Conservation (phyloP, 2,797 vertebrate genomes). For the Oreortyx pictus region DNA sequence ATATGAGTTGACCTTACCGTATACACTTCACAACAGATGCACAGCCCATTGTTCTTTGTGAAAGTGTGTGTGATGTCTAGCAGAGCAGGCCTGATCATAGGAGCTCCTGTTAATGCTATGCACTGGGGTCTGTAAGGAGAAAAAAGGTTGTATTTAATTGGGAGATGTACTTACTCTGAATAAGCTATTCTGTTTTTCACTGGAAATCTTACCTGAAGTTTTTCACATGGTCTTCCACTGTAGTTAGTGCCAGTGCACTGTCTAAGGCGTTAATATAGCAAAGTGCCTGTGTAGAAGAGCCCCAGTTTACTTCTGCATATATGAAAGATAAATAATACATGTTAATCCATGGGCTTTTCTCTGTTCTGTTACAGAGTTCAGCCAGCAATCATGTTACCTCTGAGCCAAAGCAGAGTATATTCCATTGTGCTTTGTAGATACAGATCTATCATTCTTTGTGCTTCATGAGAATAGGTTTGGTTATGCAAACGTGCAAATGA, state of each 20-base stretch:
- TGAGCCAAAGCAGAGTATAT: background rate
- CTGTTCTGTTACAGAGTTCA: background rate
- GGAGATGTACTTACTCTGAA: background rate
- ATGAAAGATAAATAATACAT: conserved; percentile 26
- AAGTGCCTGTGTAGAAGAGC: conserved; percentile 95
- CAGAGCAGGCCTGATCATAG: conserved; percentile 91
- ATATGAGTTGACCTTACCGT: conserved; percentile 80
- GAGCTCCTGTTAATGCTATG: conserved; percentile 87
- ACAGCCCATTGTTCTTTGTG: conserved; percentile 93
- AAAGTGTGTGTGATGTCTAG: conserved; percentile 91
- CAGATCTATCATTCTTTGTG: background rate
- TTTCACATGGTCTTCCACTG: conserved; percentile 94
- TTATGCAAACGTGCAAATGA: background rate
- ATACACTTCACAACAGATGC: conserved; percentile 91
- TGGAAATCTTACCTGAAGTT: conserved; percentile 91
- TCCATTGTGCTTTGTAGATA: background rate
- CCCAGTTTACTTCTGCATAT: conserved; percentile 94
- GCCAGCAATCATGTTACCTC: background rate
- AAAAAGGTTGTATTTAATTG: background rate
- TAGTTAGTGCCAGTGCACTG: conserved; percentile 87
- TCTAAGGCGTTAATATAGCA: conserved; percentile 91
- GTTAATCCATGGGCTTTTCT: background rate
- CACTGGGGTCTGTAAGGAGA: conserved; percentile 89
- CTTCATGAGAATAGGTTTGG: background rate
- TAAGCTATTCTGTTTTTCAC: background rate